These are phyloP conservation scores for Dasypus novemcinctus DNA, from an alignment of 2,113 vertebrate genomes.

Conservation along the genomic window DNA sequence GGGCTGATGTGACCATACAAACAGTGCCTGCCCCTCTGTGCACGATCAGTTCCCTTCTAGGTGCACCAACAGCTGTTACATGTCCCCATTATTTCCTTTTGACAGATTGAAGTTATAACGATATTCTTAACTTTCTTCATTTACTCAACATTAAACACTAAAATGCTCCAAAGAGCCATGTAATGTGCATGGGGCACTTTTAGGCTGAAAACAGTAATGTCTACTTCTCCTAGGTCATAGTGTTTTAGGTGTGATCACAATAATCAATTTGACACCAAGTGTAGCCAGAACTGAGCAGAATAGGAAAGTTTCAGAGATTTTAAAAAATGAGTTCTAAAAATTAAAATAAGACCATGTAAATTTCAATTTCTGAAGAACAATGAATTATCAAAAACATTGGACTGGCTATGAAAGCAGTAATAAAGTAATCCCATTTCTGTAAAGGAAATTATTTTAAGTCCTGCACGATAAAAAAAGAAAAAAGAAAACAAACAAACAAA, in stretches of 20 bases:
- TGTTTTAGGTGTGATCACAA: slow-evolving; percentile 41
- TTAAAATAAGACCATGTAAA: slow-evolving; percentile 43
- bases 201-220: background rate
- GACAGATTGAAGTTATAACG: slow-evolving; percentile 35
- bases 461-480: background rate
- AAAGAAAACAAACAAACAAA: too few species aligned
- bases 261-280: slow-evolving; percentile 17
- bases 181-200: background rate
- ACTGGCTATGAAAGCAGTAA: slow-evolving; percentile 11
- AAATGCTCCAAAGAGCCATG: slow-evolving; percentile 47
- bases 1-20: background rate
- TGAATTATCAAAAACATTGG: slow-evolving; percentile 43
- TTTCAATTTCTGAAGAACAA: slow-evolving; percentile 37
- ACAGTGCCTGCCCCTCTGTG: background rate
- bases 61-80: background rate
- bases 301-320: slow-evolving; percentile 45
- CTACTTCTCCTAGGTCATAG: background rate
- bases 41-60: background rate
- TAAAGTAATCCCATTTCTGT: slow-evolving; percentile 46
- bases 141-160: slow-evolving; percentile 60
- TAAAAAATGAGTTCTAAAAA: slow-evolving; percentile 51
- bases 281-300: slow-evolving; percentile 36
- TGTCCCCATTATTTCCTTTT: background rate
- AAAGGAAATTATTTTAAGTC: slow-evolving; percentile 48
- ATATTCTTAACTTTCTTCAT: slow-evolving; percentile 44